These are phyloP conservation scores for Chaetoderma sp. DNA, from an alignment of 2,888 invertebrate genomes.

Conservation along the genomic window DNA sequence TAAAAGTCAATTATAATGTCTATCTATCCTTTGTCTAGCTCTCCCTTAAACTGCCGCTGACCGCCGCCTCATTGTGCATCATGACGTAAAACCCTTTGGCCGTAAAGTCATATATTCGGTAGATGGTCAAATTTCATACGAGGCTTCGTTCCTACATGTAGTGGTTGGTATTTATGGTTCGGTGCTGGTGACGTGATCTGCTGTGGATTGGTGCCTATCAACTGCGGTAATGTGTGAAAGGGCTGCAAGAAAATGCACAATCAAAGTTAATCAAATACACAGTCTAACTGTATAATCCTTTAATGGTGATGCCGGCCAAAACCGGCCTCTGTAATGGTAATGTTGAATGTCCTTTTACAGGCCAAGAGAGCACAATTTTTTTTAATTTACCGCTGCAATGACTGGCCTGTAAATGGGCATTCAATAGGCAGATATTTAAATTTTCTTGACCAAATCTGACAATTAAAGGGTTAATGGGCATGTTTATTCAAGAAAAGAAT, in stretches of 20 bases:
- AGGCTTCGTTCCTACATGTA: background rate
- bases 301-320: background rate
- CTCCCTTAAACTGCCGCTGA: no score
- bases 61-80: conserved; percentile 56
- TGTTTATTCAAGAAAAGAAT: no score
- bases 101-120: conserved; percentile 64
- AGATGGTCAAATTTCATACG: conserved; percentile 37
- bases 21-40: background rate
- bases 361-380: no score
- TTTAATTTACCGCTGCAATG: no score
- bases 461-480: no score
- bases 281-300: background rate
- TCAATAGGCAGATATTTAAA: no score
- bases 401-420: no score
- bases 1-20: no score
- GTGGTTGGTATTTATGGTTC: conserved; percentile 40
- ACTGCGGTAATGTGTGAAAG: conserved; percentile 40
- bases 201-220: conserved; percentile 37
- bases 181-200: conserved; percentile 56
- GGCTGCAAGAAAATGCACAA: conserved; percentile 27
- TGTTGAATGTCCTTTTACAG: no score
- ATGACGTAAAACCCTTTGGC: conserved; percentile 63
- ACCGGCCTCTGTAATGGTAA: no score
- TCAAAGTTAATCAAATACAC: background rate
- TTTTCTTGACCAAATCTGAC: no score